Evolutionary conservation across 2,797 vertebrate genomes (phyloP), one percentile per base, ranked within the genome.

Genomic region (Nannoperca obscura): DNA sequence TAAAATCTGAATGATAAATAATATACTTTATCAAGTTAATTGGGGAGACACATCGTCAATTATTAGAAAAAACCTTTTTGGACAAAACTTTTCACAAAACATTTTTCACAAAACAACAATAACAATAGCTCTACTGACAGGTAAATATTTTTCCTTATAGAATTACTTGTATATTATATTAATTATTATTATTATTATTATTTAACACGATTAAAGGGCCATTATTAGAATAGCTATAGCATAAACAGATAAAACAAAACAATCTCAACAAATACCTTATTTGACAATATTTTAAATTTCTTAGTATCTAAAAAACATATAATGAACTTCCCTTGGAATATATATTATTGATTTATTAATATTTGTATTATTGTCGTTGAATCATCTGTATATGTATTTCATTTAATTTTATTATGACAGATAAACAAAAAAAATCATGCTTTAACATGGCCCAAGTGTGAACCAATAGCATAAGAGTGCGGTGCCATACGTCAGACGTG

Each of bases 401-500:
- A 20, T 22, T 5, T 40, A 5, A 32, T 52, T 49, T 62, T 54
- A 53, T 60, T 68, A 74, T 34, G 19, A 27, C 46, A 63, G 3
- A 27, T 59, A 5, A 27, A 27, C 11, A 10, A 67, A 22, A 58
- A 38, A 50, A 42, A 47, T 2, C 47, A 13, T 38, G 38, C 3
- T 53, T 46, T 49, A 47, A 52, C 59, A 49, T 47, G 59, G 76
- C 54, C 38, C 12, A 9, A 3, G 11, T 44, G 32, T 71, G 13
- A 49, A 64, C 88, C 91, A 92, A 93, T 91, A 9, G 66, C 73
- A 82, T 58, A 42, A 3, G 57, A 90, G 84, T 87, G 88, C 91
- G 88, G 44, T n/a, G 40, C 38, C 0, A 2, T 20, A 84, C 93
- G 93, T 95, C 91, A 94, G 74, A 89, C 85, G 88, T 63, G 89